Evolutionary conservation across 2,888 invertebrate genomes (phyloP).

Genomic region (Nemurella pictetii): DNA sequence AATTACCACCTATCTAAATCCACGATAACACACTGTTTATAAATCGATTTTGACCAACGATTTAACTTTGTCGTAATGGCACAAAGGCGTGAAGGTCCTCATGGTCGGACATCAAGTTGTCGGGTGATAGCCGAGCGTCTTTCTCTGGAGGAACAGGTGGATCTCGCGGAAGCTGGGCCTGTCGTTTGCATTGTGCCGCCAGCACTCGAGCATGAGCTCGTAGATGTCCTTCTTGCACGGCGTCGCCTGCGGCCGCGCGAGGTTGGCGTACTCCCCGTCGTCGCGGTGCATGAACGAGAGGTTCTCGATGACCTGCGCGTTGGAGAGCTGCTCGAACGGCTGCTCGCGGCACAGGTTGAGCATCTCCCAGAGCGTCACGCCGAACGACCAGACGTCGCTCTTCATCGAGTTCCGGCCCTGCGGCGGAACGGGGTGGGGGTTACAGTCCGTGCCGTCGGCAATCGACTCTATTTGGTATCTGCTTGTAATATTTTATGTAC

Average conservation of each 20-base stretch:
- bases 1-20: neutral
- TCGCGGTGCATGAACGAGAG: constrained; percentile 70
- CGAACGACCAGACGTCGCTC: constrained; percentile 91
- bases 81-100: constrained; percentile 1
- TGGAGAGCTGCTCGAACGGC: constrained; percentile 75
- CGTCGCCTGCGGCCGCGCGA: constrained; percentile 56
- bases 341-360: constrained; percentile 74
- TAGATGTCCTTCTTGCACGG: constrained; percentile 62
- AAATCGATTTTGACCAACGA: neutral
- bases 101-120: constrained; percentile 39
- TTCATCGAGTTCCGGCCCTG: constrained; percentile 85
- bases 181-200: constrained; percentile 58
- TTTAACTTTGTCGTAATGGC: neutral
- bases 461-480: too few species aligned
- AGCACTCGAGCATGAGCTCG: constrained; percentile 64
- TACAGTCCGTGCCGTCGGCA: too few species aligned
- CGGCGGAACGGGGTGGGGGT: too few species aligned
- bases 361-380: constrained; percentile 85
- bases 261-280: constrained; percentile 52
- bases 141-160: constrained; percentile 61
- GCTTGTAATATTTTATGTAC: too few species aligned
- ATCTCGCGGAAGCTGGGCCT: constrained; percentile 64
- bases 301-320: constrained; percentile 80
- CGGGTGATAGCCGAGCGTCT: constrained; percentile 53
- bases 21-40: neutral